Percentiles rank a stretch among this genome's conserved stretches.
Conservation (phyloP, 2,888 invertebrate species). For the Clanis bilineata region DNA sequence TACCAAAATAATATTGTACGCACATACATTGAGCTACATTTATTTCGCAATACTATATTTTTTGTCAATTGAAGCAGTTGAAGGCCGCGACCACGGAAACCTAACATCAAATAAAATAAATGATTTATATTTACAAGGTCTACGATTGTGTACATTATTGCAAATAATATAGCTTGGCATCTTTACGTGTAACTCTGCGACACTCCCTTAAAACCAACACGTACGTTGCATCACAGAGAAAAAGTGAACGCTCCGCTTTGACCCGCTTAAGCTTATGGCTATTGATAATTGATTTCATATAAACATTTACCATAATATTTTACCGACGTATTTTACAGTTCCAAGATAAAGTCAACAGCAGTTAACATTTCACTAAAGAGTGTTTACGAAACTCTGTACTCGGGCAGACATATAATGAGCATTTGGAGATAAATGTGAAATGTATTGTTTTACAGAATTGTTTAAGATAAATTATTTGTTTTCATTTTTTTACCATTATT, state of each 20-base stretch:
- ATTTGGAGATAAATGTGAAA: neutral
- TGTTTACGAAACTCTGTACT: neutral
- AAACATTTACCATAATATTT: constrained; percentile 15
- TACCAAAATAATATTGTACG: neutral
- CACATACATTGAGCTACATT: neutral
- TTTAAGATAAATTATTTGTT: neutral
- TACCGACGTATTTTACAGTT: constrained; percentile 1
- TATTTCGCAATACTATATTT: neutral
- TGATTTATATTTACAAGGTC: too few species aligned
- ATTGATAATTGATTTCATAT: constrained; percentile 32
- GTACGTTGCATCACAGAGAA: constrained; percentile 36
- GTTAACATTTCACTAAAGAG: neutral
- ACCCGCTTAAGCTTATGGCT: constrained; percentile 16
- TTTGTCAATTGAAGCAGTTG: too few species aligned
- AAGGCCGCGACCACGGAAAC: too few species aligned
- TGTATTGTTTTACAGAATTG: neutral
- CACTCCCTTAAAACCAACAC: constrained; percentile 19
- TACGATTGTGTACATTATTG: too few species aligned
- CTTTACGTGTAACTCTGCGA: too few species aligned
- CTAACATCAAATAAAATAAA: too few species aligned
- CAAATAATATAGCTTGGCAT: too few species aligned
- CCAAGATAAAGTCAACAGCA: neutral
- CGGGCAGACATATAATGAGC: neutral
- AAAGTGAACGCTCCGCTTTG: constrained; percentile 36
- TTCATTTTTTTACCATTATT: too few species aligned